Percentiles rank a stretch among this genome's conserved stretches.
Evolutionary conservation across 2,888 invertebrate species (phyloP).

Genomic region (Cerceris ruficornis): DNA sequence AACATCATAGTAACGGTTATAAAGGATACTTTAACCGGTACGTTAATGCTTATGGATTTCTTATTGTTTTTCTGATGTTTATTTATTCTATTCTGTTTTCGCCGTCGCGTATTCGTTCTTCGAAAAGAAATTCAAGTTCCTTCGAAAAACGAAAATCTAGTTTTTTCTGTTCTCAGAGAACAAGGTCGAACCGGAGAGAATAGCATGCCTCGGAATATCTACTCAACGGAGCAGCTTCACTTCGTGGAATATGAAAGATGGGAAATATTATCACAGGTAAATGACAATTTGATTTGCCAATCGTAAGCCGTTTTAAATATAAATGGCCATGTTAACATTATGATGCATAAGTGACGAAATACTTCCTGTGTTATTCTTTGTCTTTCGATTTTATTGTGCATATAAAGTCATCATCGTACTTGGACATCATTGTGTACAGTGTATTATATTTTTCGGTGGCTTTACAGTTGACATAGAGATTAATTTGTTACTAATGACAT

Average conservation of each 20-base stretch:
- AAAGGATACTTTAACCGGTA: slow-evolving; percentile 87
- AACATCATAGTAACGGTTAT: slow-evolving; percentile 86
- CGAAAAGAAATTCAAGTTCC: not conserved
- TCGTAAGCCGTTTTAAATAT: too few species aligned
- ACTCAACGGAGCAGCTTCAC: slow-evolving; percentile 92
- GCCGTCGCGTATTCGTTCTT: not conserved
- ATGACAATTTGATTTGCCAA: not conserved
- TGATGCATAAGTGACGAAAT: too few species aligned
- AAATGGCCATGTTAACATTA: too few species aligned
- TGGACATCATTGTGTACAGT: too few species aligned
- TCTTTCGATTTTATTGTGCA: too few species aligned
- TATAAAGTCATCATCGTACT: too few species aligned
- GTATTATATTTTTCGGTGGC: too few species aligned
- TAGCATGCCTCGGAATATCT: slow-evolving; percentile 92
- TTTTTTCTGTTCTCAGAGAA: slow-evolving; percentile 85
- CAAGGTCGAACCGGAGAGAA: slow-evolving; percentile 85
- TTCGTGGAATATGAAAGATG: slow-evolving; percentile 91
- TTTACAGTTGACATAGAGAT: too few species aligned
- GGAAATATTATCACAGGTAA: slow-evolving; percentile 89
- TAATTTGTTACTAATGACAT: too few species aligned
- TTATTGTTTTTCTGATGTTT: not conserved
- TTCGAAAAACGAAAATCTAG: not conserved
- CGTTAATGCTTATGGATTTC: slow-evolving; percentile 56
- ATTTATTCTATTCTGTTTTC: not conserved
- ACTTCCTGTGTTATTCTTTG: too few species aligned